These are phyloP conservation scores for Margaritifera margaritifera DNA, from an alignment of 2,888 invertebrate genomes.

Conservation along the genomic window DNA sequence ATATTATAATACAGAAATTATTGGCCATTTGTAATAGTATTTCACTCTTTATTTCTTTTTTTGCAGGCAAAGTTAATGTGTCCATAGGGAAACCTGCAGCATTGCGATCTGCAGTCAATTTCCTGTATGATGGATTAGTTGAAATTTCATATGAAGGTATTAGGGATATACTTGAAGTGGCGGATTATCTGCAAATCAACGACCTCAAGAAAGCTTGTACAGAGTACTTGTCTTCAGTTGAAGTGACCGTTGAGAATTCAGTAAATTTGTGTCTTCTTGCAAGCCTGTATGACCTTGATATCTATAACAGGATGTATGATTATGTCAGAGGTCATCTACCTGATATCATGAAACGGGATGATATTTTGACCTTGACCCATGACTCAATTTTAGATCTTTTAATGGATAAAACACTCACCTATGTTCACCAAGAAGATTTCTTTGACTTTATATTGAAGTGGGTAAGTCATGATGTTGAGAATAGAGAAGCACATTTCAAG, in stretches of 20 bases:
- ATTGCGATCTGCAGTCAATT: conserved; percentile 50
- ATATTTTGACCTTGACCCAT: conserved; percentile 48
- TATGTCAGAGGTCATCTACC: conserved; percentile 52
- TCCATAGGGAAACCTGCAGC: conserved; percentile 44
- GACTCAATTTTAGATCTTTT: conserved; percentile 51
- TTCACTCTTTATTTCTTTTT: too few relatives aligned
- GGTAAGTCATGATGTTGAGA: conserved; percentile 45
- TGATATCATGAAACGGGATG: conserved; percentile 48
- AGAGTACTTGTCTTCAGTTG: conserved; percentile 39
- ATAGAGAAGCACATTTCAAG: conserved; percentile 36
- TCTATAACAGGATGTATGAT: conserved; percentile 46
- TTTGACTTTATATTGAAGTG: conserved; percentile 53
- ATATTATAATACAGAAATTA: too few relatives aligned
- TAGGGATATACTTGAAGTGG: conserved; percentile 50
- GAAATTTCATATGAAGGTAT: conserved; percentile 42
- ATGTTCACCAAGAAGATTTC: conserved; percentile 50
- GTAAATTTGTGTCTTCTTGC: conserved; percentile 49
- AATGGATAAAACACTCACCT: conserved; percentile 47
- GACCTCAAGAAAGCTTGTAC: conserved; percentile 51
- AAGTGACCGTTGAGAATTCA: conserved; percentile 51
- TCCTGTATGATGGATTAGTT: conserved; percentile 50
- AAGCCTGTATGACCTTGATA: conserved; percentile 56
- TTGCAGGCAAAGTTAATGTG: conserved; percentile 46
- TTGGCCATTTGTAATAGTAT: too few relatives aligned
- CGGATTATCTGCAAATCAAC: conserved; percentile 58